phyloP scores from a whole-genome alignment of 2,113 vertebrate genomes.

The Phrynosoma blainvillii region DNA sequence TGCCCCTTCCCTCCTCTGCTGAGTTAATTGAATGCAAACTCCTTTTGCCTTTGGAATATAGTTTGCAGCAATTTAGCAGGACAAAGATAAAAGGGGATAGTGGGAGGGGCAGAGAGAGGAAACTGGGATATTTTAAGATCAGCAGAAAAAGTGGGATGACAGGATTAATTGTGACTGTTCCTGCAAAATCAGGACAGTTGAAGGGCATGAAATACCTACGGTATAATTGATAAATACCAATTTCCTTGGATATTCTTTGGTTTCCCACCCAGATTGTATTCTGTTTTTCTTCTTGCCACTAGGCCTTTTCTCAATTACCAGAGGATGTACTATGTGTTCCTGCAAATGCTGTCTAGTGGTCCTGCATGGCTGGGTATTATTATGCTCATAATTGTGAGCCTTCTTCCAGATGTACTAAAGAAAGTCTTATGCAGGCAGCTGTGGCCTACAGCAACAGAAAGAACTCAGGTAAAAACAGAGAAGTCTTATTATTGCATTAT shows the following conservation, averaged over 20 bases:
- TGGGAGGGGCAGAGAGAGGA: too few species aligned
- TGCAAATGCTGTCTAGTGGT: slow-evolving; percentile 96
- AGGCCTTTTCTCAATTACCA: slow-evolving; percentile 99
- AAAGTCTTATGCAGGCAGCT: slow-evolving; percentile 91
- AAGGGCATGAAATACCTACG: background rate
- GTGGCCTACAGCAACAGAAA: slow-evolving; percentile 94
- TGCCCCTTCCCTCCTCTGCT: too few species aligned
- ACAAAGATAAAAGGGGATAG: too few species aligned
- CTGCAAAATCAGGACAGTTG: background rate
- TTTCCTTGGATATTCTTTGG: background rate
- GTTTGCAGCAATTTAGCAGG: too few species aligned
- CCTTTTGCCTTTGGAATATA: too few species aligned
- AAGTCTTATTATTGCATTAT: background rate
- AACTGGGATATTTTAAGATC: too few species aligned
- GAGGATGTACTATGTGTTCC: slow-evolving; percentile 98
- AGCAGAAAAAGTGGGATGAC: too few species aligned
- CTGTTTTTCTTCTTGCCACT: slow-evolving; percentile 18
- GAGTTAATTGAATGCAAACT: too few species aligned
- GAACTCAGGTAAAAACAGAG: slow-evolving; percentile 84
- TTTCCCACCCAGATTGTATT: background rate
- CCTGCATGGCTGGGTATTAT: slow-evolving; percentile 95
- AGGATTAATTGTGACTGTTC: too few species aligned
- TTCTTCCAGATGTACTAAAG: slow-evolving; percentile 94
- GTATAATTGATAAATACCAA: background rate
- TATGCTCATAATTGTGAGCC: slow-evolving; percentile 89